A percentile compares a stretch with the other conserved stretches of the same genome.
phyloP scores from a whole-genome alignment of 2,797 vertebrate species.

The Halcyon chelicuti region DNA sequence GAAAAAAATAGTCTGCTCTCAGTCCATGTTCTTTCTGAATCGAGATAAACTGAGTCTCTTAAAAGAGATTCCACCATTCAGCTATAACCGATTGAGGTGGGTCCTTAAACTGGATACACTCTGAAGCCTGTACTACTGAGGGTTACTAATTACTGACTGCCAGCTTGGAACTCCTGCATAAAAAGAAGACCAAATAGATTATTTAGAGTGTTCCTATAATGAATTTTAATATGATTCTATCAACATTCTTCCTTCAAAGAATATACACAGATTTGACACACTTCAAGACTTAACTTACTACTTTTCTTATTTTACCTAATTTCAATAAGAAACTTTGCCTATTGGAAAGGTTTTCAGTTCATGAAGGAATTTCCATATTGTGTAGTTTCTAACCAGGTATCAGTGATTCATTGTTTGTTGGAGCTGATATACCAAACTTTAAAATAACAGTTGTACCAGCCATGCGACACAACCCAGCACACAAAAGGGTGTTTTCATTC shows the following conservation, averaged over 20 bases:
- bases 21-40: background rate
- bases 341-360: background rate
- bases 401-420: background rate
- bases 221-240: background rate
- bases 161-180: background rate
- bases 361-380: background rate
- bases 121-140: rapidly evolving
- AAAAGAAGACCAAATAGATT: background rate
- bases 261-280: background rate
- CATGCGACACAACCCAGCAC: background rate
- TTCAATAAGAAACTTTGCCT: constrained; percentile 6
- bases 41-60: background rate
- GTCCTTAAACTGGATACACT: background rate
- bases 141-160: background rate
- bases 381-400: background rate
- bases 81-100: rapidly evolving
- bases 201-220: background rate
- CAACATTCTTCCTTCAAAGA: background rate
- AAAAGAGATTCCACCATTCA: background rate
- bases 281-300: background rate
- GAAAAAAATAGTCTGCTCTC: background rate
- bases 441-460: background rate
- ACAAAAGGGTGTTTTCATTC: constrained; percentile 36
- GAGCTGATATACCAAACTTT: constrained; percentile 1
- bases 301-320: background rate